A percentile compares a stretch with the other conserved stretches of the same genome.
Evolutionary conservation across 2,113 vertebrate genomes (phyloP).

Genomic region (Cyphomyrus discorhynchus): DNA sequence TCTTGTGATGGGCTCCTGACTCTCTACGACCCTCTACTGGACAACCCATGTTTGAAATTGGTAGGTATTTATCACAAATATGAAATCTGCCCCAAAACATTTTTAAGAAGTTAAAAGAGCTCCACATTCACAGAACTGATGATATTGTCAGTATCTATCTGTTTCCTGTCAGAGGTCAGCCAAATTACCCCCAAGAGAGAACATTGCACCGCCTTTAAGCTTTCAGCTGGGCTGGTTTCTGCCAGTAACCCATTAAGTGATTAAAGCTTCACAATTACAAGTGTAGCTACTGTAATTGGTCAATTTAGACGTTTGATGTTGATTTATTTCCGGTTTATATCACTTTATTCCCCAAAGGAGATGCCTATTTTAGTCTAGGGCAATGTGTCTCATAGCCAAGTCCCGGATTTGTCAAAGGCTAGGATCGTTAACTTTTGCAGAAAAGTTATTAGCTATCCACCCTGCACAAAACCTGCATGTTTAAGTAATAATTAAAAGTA

Average conservation of each 20-base stretch:
- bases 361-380: neutral
- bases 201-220: neutral
- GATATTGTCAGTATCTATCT: neutral
- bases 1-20: neutral
- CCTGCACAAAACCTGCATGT: neutral
- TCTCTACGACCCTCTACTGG: neutral
- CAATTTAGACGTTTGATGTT: neutral
- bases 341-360: neutral
- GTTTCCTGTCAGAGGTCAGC: neutral
- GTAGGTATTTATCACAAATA: neutral
- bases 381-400: neutral
- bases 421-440: neutral
- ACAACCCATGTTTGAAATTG: neutral
- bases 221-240: neutral
- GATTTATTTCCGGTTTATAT: neutral
- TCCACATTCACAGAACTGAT: neutral
- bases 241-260: slow-evolving; percentile 1
- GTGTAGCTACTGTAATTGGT: slow-evolving; percentile 3
- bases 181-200: neutral
- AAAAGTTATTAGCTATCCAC: neutral
- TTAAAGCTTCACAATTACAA: slow-evolving; percentile 5
- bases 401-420: neutral
- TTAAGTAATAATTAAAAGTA: neutral
- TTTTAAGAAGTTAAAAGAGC: neutral
- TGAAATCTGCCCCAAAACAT: neutral